phyloP scores from a whole-genome alignment of 2,113 vertebrate genomes.

The Deroptyus accipitrinus region DNA sequence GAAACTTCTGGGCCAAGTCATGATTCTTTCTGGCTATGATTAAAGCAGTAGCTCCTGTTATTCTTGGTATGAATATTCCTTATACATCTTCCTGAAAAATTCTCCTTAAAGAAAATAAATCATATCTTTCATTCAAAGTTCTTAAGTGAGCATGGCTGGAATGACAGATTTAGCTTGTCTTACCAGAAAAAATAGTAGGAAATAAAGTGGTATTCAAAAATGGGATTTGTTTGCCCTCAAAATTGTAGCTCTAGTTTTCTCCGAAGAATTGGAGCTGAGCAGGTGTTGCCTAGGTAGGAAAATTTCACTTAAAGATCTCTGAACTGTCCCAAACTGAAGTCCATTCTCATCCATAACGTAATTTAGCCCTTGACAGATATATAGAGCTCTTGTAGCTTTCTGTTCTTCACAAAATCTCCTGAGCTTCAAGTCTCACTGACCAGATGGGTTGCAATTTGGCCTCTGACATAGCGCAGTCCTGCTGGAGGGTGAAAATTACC shows the following conservation, averaged over 20 bases:
- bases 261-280: slow-evolving; percentile 1
- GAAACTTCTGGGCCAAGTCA: neutral
- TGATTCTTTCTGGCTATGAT: neutral
- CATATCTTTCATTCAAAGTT: neutral
- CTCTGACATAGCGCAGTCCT: slow-evolving; percentile 57
- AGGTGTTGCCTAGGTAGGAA: slow-evolving; percentile 45
- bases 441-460: slow-evolving; percentile 67
- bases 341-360: slow-evolving; percentile 61
- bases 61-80: slow-evolving; percentile 9
- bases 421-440: slow-evolving; percentile 67
- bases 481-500: slow-evolving; percentile 59
- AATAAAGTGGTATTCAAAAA: slow-evolving; percentile 22
- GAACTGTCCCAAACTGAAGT: slow-evolving; percentile 65
- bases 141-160: neutral
- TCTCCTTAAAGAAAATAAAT: neutral
- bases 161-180: neutral
- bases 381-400: slow-evolving; percentile 57
- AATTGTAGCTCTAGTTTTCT: slow-evolving; percentile 11
- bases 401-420: slow-evolving; percentile 59
- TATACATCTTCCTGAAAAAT: slow-evolving; percentile 6
- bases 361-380: slow-evolving; percentile 66
- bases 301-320: slow-evolving; percentile 63
- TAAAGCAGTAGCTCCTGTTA: neutral
- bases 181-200: neutral
- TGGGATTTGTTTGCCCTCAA: slow-evolving; percentile 1